Evolutionary conservation across 2,113 vertebrate species (phyloP).

Genomic region (Malurus elegans): DNA sequence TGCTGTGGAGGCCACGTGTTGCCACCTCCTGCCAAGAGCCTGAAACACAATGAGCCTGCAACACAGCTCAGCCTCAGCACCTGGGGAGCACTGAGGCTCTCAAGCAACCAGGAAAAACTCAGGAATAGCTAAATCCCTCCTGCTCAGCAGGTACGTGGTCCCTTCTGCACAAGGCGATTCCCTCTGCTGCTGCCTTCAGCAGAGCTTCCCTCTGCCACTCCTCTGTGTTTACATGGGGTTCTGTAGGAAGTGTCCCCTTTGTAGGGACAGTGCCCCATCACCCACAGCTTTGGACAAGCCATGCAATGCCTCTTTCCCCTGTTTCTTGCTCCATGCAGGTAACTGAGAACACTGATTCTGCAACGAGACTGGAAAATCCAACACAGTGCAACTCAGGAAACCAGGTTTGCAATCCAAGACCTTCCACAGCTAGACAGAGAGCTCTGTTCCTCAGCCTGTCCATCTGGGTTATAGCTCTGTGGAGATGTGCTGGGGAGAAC

Average conservation of each 20-base stretch:
- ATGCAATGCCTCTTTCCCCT: neutral
- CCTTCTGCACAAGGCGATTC: neutral
- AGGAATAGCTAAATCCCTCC: neutral
- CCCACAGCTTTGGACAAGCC: neutral
- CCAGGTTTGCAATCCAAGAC: neutral
- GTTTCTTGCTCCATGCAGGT: fast-evolving
- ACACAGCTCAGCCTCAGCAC: neutral
- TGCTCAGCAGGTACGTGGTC: fast-evolving
- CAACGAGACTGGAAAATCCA: neutral
- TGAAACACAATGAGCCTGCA: neutral
- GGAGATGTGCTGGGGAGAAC: neutral
- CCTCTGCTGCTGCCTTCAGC: neutral
- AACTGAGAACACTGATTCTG: neutral
- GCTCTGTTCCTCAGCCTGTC: neutral
- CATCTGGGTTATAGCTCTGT: neutral
- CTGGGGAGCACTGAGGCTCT: neutral
- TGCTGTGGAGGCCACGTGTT: fast-evolving
- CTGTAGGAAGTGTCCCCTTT: neutral
- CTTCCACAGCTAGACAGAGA: neutral
- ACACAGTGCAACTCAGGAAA: neutral
- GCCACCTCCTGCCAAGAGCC: neutral
- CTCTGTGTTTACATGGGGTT: fast-evolving
- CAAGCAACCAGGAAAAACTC: fast-evolving
- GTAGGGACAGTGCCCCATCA: fast-evolving
- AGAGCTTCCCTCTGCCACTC: neutral